These are phyloP conservation scores for Heterodera schachtii DNA, from an alignment of 1,140 invertebrate species.

Conservation along the genomic window DNA sequence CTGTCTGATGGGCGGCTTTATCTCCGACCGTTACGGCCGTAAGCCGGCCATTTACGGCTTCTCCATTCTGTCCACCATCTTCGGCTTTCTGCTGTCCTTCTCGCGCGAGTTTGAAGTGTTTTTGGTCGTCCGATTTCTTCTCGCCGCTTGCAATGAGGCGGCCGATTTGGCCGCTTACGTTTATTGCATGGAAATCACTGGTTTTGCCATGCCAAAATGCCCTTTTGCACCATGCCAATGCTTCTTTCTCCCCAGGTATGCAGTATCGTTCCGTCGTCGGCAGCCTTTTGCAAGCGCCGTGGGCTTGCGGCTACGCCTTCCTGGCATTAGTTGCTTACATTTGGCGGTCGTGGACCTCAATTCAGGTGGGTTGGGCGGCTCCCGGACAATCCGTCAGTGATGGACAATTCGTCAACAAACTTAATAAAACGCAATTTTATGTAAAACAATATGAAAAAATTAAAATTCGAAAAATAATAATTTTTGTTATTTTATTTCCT, in stretches of 20 bases:
- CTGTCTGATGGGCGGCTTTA: constrained; percentile 60
- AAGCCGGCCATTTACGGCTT: constrained; percentile 59
- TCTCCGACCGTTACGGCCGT: constrained; percentile 58
- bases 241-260: constrained; percentile 5
- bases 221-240: neutral
- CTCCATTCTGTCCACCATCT: constrained; percentile 57
- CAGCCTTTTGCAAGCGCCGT: constrained; percentile 59
- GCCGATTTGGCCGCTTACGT: constrained; percentile 63
- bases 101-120: constrained; percentile 62
- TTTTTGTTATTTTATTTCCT: too few relatives aligned
- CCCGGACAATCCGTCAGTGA: neutral
- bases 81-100: constrained; percentile 62
- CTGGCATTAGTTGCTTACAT: constrained; percentile 62
- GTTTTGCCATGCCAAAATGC: constrained; percentile 17
- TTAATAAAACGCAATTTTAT: too few relatives aligned
- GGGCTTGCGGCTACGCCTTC: constrained; percentile 64
- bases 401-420: neutral
- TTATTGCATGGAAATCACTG: constrained; percentile 65
- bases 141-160: constrained; percentile 61
- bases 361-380: constrained; percentile 44
- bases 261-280: constrained; percentile 61
- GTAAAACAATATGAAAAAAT: too few relatives aligned
- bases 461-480: too few relatives aligned
- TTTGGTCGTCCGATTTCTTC: constrained; percentile 59
- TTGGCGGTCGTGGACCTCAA: constrained; percentile 59